These are phyloP conservation scores for Mobula birostris DNA, from an alignment of 2,113 vertebrate genomes.

Conservation along the genomic window DNA sequence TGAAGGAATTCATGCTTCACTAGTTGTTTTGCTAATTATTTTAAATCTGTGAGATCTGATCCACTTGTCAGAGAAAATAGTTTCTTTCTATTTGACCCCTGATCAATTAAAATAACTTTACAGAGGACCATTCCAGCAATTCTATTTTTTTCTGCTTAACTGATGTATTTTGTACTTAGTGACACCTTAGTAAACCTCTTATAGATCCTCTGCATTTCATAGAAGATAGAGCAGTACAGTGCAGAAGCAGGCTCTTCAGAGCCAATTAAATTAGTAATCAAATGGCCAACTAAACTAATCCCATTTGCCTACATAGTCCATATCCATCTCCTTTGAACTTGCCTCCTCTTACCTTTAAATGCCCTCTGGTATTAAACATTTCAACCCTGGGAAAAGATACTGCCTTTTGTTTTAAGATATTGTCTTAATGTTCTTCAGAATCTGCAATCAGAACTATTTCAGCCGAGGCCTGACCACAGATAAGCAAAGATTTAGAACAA, in stretches of 20 bases:
- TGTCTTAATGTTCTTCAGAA: background rate
- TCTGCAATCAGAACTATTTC: background rate
- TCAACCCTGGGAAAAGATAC: too few species aligned
- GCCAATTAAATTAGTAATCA: too few species aligned
- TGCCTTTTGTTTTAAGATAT: too few species aligned
- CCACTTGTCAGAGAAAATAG: background rate
- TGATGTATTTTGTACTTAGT: too few species aligned
- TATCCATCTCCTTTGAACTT: too few species aligned
- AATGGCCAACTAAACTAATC: too few species aligned
- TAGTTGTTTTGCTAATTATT: background rate
- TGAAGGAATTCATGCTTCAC: background rate
- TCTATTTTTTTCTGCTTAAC: background rate
- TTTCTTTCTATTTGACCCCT: background rate
- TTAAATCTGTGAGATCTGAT: background rate
- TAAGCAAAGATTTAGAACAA: background rate
- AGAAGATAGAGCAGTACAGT: too few species aligned
- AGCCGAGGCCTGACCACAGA: background rate
- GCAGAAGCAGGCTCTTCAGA: too few species aligned
- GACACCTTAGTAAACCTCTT: background rate
- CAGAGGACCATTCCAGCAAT: background rate
- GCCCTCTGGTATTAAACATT: too few species aligned
- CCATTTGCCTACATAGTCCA: too few species aligned
- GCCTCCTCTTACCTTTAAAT: too few species aligned
- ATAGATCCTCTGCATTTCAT: background rate
- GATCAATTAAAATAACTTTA: background rate